phyloP scores from a whole-genome alignment of 2,113 vertebrate genomes.

The Limanda limanda region DNA sequence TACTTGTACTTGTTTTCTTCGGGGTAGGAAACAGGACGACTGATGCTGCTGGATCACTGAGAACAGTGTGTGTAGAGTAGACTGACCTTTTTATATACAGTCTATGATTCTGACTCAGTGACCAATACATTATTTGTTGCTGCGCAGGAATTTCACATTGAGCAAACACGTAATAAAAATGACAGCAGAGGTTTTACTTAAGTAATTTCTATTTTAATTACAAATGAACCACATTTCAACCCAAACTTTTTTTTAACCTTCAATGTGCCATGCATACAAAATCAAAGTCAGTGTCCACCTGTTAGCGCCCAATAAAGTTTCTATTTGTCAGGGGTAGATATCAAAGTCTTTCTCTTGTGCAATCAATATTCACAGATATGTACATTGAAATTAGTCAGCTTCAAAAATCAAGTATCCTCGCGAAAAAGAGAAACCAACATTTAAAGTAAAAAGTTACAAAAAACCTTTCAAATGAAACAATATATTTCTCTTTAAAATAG shows the following conservation, averaged over 20 bases:
- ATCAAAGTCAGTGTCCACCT: constrained; percentile 73
- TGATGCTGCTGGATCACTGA: neutral
- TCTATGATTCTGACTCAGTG: constrained; percentile 6
- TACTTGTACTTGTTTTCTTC: too few relatives aligned
- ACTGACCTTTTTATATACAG: too few relatives aligned
- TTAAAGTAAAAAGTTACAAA: constrained; percentile 82
- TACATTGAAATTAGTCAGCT: constrained; percentile 83
- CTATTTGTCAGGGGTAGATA: constrained; percentile 72
- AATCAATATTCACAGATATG: constrained; percentile 84
- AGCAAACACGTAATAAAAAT: constrained; percentile 2
- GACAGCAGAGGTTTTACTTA: constrained; percentile 29
- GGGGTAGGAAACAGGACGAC: too few relatives aligned
- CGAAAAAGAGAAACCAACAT: constrained; percentile 63
- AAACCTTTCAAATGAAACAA: constrained; percentile 77
- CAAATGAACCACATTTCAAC: constrained; percentile 78
- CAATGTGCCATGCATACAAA: constrained; percentile 80
- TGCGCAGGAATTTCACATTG: neutral
- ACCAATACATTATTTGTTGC: constrained; percentile 10
- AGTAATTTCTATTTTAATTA: constrained; percentile 80
- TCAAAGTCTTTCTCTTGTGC: constrained; percentile 78
- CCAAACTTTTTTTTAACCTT: constrained; percentile 60
- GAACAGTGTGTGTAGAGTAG: constrained; percentile 23
- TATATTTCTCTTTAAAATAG: constrained; percentile 82
- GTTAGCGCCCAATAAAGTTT: constrained; percentile 74
- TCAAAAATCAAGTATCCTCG: constrained; percentile 71